These are phyloP conservation scores for Florisuga fusca DNA, from an alignment of 2,797 vertebrate species.

Conservation along the genomic window DNA sequence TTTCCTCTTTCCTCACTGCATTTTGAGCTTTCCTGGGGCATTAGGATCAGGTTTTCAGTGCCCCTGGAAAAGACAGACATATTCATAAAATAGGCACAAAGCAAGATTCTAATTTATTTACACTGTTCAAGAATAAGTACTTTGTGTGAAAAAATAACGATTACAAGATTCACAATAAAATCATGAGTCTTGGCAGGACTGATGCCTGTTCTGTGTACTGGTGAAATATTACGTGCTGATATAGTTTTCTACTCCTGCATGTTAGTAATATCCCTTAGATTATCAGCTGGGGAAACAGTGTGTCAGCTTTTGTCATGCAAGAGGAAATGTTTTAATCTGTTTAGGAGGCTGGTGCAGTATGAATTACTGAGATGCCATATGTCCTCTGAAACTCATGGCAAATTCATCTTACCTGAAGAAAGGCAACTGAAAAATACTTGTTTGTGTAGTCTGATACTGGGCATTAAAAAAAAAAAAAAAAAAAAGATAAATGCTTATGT, in stretches of 20 bases:
- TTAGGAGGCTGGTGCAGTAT: slow-evolving; percentile 32
- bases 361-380: slow-evolving; percentile 57
- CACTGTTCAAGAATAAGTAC: not conserved
- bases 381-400: slow-evolving; percentile 36
- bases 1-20: not conserved
- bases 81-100: not conserved
- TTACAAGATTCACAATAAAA: not conserved
- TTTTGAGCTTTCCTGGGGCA: not conserved
- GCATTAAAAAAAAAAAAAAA: not conserved
- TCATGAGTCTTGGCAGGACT: not conserved
- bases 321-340: slow-evolving; percentile 66
- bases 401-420: slow-evolving; percentile 44
- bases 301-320: slow-evolving; percentile 65
- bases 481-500: not conserved
- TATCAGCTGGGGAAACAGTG: slow-evolving; percentile 27
- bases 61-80: not conserved
- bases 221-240: not conserved
- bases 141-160: not conserved
- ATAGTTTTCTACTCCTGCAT: not conserved
- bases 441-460: not conserved
- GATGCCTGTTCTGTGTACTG: not conserved
- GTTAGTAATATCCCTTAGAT: slow-evolving; percentile 31
- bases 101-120: not conserved
- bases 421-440: not conserved
- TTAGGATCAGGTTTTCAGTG: not conserved